A percentile compares a stretch with the other conserved stretches of the same genome.
These are phyloP conservation scores for Chondrosia reniformis DNA, from an alignment of 37 sponge, comb jelly and placozoan species.

Conservation along the genomic window DNA sequence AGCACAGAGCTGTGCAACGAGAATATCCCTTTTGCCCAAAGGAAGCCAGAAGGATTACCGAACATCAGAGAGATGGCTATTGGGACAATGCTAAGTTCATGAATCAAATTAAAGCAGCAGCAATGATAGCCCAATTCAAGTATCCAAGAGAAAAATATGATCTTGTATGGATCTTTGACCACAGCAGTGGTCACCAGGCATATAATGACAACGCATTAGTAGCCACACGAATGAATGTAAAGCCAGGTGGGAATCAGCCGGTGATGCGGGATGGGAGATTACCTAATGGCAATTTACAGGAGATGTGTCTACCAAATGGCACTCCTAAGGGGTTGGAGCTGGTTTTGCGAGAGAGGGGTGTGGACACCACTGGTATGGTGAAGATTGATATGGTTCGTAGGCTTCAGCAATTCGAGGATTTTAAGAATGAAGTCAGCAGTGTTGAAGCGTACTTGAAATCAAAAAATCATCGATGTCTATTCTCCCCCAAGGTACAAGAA, in stretches of 20 bases:
- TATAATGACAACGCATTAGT: constrained; percentile 22
- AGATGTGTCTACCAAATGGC: not conserved
- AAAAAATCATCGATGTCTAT: not conserved
- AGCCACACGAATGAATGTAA: constrained; percentile 25
- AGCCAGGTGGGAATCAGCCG: constrained; percentile 29
- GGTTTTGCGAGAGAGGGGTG: constrained; percentile 2
- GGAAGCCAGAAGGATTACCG: not conserved
- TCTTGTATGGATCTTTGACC: constrained; percentile 26
- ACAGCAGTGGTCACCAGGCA: constrained; percentile 14
- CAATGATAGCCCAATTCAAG: constrained; percentile 20
- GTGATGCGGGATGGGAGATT: not conserved
- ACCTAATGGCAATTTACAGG: not conserved
- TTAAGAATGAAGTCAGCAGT: not conserved
- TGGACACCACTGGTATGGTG: not conserved
- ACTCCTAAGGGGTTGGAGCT: constrained; percentile 6
- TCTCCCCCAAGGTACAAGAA: constrained; percentile 11
- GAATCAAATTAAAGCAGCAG: not conserved
- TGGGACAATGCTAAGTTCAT: constrained; percentile 14
- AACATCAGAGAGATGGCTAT: constrained; percentile 19
- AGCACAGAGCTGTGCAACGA: not conserved
- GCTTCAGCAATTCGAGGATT: not conserved
- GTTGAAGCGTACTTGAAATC: not conserved
- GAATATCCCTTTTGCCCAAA: not conserved
- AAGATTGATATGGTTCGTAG: not conserved
- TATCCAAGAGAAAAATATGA: constrained; percentile 13